Percentiles rank a stretch among this genome's conserved stretches.
phyloP scores from a whole-genome alignment of 2,888 invertebrate genomes.

The Spisula solida region DNA sequence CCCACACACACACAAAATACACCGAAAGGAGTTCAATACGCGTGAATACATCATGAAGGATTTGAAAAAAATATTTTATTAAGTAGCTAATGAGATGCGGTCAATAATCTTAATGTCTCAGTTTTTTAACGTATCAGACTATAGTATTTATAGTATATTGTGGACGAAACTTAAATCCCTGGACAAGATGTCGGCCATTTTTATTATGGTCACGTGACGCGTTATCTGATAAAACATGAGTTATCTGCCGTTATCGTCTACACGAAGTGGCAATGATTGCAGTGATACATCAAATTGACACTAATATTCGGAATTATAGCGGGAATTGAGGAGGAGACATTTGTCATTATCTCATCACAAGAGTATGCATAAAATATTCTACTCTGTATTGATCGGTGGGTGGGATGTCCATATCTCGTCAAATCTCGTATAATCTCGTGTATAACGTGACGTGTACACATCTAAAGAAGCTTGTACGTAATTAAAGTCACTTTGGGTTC shows the following conservation, averaged over 20 bases:
- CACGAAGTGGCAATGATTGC: conserved; percentile 7
- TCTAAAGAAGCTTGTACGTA: neutral
- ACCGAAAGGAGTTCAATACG: too few relatives aligned
- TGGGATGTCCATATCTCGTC: neutral
- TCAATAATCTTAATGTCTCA: too few relatives aligned
- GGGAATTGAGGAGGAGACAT: conserved; percentile 39
- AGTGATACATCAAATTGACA: conserved; percentile 58
- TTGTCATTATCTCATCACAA: conserved; percentile 46
- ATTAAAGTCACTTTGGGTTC: neutral
- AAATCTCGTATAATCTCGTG: neutral
- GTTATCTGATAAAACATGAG: conserved; percentile 47
- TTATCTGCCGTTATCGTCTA: conserved; percentile 54
- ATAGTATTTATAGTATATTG: too few relatives aligned
- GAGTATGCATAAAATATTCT: neutral
- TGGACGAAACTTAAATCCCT: neutral
- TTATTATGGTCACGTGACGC: conserved; percentile 46
- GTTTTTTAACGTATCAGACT: too few relatives aligned
- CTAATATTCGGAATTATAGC: conserved; percentile 55
- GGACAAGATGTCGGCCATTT: conserved; percentile 17
- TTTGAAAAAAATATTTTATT: too few relatives aligned
- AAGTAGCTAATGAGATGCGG: too few relatives aligned
- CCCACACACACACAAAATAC: too few relatives aligned
- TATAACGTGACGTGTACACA: neutral
- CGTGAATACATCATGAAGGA: too few relatives aligned
- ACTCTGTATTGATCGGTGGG: conserved; percentile 31